phyloP scores from a whole-genome alignment of 1,140 invertebrate genomes.

The Metopolophium dirhodum region DNA sequence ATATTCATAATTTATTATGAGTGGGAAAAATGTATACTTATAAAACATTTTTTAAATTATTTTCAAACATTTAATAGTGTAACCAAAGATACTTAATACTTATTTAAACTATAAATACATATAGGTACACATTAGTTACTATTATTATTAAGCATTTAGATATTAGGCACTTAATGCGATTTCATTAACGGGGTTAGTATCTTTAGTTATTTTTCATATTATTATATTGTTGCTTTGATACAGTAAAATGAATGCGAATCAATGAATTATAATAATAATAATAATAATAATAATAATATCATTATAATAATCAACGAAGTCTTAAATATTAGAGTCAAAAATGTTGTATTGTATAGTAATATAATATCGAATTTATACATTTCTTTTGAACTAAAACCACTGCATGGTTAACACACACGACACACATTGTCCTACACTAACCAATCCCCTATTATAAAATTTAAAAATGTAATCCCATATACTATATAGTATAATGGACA shows the following conservation, averaged over 20 bases:
- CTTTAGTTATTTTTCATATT: background rate
- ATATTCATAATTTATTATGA: no score
- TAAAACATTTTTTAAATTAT: background rate
- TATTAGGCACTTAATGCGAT: background rate
- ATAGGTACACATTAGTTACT: background rate
- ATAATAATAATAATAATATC: no score
- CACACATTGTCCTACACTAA: background rate
- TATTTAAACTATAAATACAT: background rate
- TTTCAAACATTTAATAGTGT: background rate
- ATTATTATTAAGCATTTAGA: background rate
- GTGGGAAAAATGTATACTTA: no score
- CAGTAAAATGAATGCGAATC: background rate
- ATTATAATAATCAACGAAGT: background rate
- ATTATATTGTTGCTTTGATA: background rate
- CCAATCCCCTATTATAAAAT: background rate
- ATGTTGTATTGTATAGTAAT: background rate
- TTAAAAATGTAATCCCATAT: background rate
- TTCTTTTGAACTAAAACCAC: background rate
- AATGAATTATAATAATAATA: background rate
- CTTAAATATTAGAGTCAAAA: background rate
- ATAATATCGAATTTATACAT: background rate
- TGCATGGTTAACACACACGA: background rate
- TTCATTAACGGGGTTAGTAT: background rate
- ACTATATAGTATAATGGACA: background rate
- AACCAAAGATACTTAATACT: background rate